Evolutionary conservation across 2,113 vertebrate species (phyloP).

Genomic region (Colaptes auratus): DNA sequence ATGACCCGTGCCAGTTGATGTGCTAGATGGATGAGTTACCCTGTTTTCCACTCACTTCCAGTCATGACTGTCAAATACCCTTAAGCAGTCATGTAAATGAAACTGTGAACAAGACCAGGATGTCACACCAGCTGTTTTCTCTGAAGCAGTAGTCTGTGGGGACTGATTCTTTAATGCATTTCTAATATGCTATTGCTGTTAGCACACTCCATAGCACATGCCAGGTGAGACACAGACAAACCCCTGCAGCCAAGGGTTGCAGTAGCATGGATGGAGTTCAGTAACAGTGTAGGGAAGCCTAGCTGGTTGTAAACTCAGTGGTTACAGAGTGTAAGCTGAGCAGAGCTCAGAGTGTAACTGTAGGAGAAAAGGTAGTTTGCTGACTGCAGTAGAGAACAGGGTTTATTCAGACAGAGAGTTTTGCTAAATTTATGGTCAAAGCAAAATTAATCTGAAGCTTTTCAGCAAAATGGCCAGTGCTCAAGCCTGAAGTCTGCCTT

Average conservation of each 20-base stretch:
- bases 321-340: background rate
- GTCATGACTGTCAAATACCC: background rate
- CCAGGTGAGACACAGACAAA: background rate
- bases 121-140: background rate
- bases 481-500: background rate
- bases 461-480: background rate
- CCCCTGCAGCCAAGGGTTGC: background rate
- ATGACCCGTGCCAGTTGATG: background rate
- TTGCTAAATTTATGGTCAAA: background rate
- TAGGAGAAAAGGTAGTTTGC: background rate
- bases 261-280: background rate
- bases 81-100: background rate
- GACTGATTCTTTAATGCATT: background rate
- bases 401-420: background rate
- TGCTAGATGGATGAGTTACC: background rate
- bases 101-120: background rate
- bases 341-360: background rate
- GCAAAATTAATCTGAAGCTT: background rate
- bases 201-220: accelerated
- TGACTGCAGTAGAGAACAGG: background rate
- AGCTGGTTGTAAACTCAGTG: background rate
- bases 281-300: background rate
- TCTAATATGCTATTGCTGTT: background rate
- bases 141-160: background rate
- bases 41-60: background rate